These are phyloP conservation scores for Drosophila sordidapex DNA, from an alignment of 2,888 invertebrate species.

Conservation along the genomic window DNA sequence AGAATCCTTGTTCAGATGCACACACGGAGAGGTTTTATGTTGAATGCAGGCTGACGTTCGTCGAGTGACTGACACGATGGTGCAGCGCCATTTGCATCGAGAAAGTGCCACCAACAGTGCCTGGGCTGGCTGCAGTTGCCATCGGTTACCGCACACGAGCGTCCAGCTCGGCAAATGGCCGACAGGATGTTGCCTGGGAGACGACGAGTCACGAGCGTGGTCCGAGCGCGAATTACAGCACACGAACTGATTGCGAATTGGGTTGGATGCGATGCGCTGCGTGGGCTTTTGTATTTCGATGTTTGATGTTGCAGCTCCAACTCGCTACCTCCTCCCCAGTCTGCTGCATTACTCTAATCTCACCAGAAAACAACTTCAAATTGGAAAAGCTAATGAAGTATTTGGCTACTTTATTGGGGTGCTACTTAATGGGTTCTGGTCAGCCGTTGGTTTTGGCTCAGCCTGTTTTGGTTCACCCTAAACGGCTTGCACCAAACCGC, in stretches of 20 bases:
- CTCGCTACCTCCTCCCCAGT: background rate
- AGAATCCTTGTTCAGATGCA: slow-evolving; percentile 3
- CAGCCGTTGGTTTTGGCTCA: background rate
- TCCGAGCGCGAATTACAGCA: background rate
- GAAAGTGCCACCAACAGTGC: slow-evolving; percentile 21
- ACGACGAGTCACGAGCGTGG: slow-evolving; percentile 4
- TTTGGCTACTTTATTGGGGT: background rate
- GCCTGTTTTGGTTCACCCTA: slow-evolving; percentile 11
- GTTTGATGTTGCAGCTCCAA: slow-evolving; percentile 18
- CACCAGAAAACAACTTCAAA: background rate
- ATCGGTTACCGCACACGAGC: slow-evolving; percentile 30
- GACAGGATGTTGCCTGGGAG: slow-evolving; percentile 40
- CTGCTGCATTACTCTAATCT: background rate
- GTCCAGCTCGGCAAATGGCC: slow-evolving; percentile 35
- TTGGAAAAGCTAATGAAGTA: background rate
- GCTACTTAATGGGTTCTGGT: background rate
- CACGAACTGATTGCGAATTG: slow-evolving; percentile 29
- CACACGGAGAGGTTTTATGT: slow-evolving; percentile 51
- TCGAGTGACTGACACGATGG: slow-evolving; percentile 65
- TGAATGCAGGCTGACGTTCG: slow-evolving; percentile 77
- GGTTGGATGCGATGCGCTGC: slow-evolving; percentile 33
- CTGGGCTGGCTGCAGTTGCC: slow-evolving; percentile 38
- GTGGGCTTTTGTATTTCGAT: slow-evolving; percentile 48
- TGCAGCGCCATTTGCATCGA: slow-evolving; percentile 68
- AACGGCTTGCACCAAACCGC: background rate